These are phyloP conservation scores for Notospermus geniculatus DNA, from an alignment of 1,140 invertebrate species.

Conservation along the genomic window DNA sequence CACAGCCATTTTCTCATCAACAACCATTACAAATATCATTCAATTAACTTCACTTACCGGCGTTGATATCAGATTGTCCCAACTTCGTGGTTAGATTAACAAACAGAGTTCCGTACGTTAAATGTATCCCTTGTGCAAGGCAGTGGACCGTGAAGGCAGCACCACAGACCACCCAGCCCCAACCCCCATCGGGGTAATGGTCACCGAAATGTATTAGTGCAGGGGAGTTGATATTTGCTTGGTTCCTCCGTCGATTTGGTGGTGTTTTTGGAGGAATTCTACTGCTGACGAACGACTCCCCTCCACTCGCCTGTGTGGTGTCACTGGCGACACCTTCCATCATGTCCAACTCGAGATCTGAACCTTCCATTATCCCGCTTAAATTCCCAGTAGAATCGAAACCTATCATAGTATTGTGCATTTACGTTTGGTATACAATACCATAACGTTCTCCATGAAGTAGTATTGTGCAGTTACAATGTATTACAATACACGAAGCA, in stretches of 20 bases:
- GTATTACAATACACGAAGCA: neutral
- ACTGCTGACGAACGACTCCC: too few species aligned
- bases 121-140: constrained; percentile 81
- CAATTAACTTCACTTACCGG: constrained; percentile 64
- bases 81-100: constrained; percentile 61
- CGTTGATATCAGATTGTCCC: constrained; percentile 51
- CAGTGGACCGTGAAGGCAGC: constrained; percentile 82
- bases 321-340: too few species aligned
- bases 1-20: too few species aligned
- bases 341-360: too few species aligned
- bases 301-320: too few species aligned
- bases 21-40: too few species aligned
- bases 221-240: neutral
- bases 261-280: too few species aligned
- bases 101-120: constrained; percentile 69
- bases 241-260: too few species aligned
- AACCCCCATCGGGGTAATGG: constrained; percentile 73
- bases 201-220: constrained; percentile 49
- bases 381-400: too few species aligned
- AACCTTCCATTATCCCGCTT: too few species aligned
- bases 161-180: constrained; percentile 85
- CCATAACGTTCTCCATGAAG: neutral
- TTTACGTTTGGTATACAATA: too few species aligned
- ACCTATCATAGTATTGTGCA: neutral
- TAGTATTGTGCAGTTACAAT: neutral